Base-by-base conservation (phyloP, 2,888 invertebrate genomes). In the Amphipoea oculea region DNA sequence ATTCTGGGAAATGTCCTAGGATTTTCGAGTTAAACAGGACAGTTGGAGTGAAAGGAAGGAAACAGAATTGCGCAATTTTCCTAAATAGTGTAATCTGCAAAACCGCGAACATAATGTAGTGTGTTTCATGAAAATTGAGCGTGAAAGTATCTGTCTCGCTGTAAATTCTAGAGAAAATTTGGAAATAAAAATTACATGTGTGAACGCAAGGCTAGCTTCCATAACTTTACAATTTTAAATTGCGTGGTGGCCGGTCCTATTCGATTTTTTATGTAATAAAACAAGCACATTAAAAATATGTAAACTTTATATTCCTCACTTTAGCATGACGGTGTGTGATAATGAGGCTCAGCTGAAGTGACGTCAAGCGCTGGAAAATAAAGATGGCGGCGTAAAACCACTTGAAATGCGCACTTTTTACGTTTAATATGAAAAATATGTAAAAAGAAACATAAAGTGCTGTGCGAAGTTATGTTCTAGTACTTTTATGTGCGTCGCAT, bases 401-500 rank as follows among this genome's bases (percentile, higher is more conserved):
- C 81, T 86, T 76, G 42, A 65, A 72, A 70, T 73, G 75, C 71
- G 73, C 40, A 78, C 63, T 83, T 77, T 86, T 83, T 73, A 79
- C 36, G 63, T 86, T 79, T 79, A 79, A 75, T 77, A 65, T 72
- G 66, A 85, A 80, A 83, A 86, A 83, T 77, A 85, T 79, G 83
- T 83, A 83, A 83, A 84, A 86, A 75, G 63, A 73, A 71, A 75
- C 45, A 72, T 83, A 73, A 73, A 85, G 80, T 83, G 72, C 76
- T 76, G 75, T 76, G 72, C 45, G 11, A 73, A 79, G 86, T 82
- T 79, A 76, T 71, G 83, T 85, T 51, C 45, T 48, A 79, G 70
- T 63, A 60, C 82, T 75, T 82, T 74, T 73, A 84, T 73, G 71
- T 63, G 23, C 42, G 73, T 73, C 73, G 63, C 85, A 57, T 70